Evolutionary conservation across 2,113 vertebrate species (phyloP).

Genomic region (Corythornis madagascariensis): DNA sequence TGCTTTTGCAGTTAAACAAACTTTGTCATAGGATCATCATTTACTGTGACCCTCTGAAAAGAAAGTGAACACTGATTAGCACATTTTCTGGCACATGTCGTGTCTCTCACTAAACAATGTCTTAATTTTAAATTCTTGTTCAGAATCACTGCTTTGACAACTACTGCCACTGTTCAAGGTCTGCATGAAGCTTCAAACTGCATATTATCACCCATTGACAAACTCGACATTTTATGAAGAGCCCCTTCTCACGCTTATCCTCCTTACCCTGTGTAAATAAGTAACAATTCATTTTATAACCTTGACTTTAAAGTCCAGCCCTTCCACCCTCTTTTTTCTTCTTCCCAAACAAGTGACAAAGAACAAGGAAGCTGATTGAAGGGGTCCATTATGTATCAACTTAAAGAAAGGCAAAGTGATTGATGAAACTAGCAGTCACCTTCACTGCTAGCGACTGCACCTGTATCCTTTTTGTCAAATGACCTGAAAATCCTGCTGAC

Average conservation of each 20-base stretch:
- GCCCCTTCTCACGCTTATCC: conserved; percentile 60
- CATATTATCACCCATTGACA: conserved; percentile 87
- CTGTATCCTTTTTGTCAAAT: conserved; percentile 98
- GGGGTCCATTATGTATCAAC: conserved; percentile 99
- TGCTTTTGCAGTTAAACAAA: conserved; percentile 70
- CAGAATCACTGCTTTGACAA: conserved; percentile 79
- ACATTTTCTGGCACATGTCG: conserved; percentile 73
- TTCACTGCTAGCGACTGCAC: conserved; percentile 94
- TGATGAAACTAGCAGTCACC: conserved; percentile 98
- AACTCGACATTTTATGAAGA: conserved; percentile 78
- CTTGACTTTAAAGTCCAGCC: conserved; percentile 88
- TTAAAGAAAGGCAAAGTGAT: conserved; percentile 99
- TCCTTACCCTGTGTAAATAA: conserved; percentile 87
- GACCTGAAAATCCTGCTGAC: conserved; percentile 99
- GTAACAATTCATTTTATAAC: conserved; percentile 87
- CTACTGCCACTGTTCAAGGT: conserved; percentile 78
- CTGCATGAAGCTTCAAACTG: conserved; percentile 75
- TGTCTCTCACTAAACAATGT: conserved; percentile 80
- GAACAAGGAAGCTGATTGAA: conserved; percentile 97
- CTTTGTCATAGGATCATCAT: conserved; percentile 67
- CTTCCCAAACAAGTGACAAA: conserved; percentile 89
- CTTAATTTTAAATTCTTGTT: conserved; percentile 83
- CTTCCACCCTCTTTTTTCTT: conserved; percentile 69
- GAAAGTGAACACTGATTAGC: conserved; percentile 70
- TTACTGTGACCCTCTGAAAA: conserved; percentile 56